phyloP scores from a whole-genome alignment of 2,888 invertebrate species.

The Spialia ferax region DNA sequence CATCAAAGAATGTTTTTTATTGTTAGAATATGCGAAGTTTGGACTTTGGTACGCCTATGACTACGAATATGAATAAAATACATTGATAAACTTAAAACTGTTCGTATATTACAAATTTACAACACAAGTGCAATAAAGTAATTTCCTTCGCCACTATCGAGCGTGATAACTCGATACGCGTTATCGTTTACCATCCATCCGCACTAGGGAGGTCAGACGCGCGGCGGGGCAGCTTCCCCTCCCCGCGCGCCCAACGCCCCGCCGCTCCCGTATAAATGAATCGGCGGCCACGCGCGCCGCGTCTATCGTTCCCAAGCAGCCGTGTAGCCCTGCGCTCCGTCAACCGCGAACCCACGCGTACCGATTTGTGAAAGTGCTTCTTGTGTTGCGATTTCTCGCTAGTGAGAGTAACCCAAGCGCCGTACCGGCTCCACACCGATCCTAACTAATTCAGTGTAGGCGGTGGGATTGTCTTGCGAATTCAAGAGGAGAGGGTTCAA shows the following conservation, averaged over 20 bases:
- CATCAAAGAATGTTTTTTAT: not conserved
- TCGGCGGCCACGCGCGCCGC: constrained; percentile 78
- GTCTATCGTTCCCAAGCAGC: constrained; percentile 73
- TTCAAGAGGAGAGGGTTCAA: constrained; percentile 79
- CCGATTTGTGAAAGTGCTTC: constrained; percentile 82
- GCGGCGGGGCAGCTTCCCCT: constrained; percentile 56
- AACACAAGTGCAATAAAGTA: constrained; percentile 19
- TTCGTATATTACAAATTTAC: not conserved
- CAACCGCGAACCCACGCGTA: constrained; percentile 71
- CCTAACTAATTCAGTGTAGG: constrained; percentile 60
- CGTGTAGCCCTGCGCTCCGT: constrained; percentile 65
- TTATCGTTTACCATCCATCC: constrained; percentile 35
- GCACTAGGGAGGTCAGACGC: constrained; percentile 70
- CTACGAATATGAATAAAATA: no score
- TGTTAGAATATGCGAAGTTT: not conserved
- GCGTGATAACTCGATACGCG: constrained; percentile 25
- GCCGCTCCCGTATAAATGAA: constrained; percentile 65
- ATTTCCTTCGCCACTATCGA: constrained; percentile 8
- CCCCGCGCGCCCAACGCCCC: constrained; percentile 49
- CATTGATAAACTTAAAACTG: not conserved
- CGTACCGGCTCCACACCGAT: constrained; percentile 54
- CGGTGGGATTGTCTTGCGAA: constrained; percentile 70
- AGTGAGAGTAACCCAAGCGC: constrained; percentile 74
- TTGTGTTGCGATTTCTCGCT: constrained; percentile 67
- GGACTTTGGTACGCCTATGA: not conserved